Evolutionary conservation across 2,888 invertebrate species (phyloP), one percentile per base, ranked within the genome.

Genomic region (Drosophila phalerata): DNA sequence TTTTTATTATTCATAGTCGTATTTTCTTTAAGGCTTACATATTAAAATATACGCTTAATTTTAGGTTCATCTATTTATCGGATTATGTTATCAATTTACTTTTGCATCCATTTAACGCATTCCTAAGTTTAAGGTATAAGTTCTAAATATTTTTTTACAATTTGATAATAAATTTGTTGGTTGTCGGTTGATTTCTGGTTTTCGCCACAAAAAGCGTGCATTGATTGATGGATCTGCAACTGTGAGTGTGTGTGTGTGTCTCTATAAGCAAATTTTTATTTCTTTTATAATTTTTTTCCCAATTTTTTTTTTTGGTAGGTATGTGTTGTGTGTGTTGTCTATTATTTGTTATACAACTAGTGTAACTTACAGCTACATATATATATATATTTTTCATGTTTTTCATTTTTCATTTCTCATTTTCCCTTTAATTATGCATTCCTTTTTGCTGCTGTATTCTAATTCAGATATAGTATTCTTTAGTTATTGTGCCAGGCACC

Each of bases 21-120:
- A 89, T 86, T 87, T 77, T 84, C 82, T 89, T 89, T 89, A 86
- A 89, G 87, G 85, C 85, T 86, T 86, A 86, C 82, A 89, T 86
- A 86, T 82, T 86, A 86, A 86, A 86, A 86, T 86, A 86, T 89
- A 86, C 68, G 89, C 85, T 85, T 85, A 85, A 69, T 52, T 71
- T 77, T 84, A 78, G 30, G 73, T 58, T 88, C 85, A 74, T 85
- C 79, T 88, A 84, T 85, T 85, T 85, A 80, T 84, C 71, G 74
- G 88, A 82, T 82, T 75, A 79, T 84, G 71, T 79, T 79, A 74
- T 82, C 72, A 72, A 74, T 79, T 70, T 74, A 58, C 48, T 49
- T 63, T 47, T 77, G 68, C 68, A 69, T 68, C 57, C 47, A 61
- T 60, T 66, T 53, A 52, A 74, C 61, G 70, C 71, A 61, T 48